These are phyloP conservation scores for Piscicola geometra DNA, from an alignment of 2,888 invertebrate genomes.

Conservation along the genomic window DNA sequence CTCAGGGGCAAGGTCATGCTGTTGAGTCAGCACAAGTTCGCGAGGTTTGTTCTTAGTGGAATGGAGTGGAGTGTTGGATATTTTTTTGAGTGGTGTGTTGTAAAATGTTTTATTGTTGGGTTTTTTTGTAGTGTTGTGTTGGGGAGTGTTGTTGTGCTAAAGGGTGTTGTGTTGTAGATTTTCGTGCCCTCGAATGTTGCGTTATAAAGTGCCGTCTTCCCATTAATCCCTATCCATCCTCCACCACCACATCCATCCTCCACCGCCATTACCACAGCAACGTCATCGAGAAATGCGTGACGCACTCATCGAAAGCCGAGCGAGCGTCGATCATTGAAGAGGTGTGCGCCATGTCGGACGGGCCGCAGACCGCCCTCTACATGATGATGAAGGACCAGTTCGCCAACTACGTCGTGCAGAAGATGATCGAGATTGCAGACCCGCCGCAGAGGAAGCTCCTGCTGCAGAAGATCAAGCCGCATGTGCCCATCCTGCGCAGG, in stretches of 20 bases:
- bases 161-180: no score
- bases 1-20: constrained; percentile 84
- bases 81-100: no score
- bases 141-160: no score
- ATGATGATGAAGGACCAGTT: constrained; percentile 95
- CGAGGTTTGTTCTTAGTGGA: constrained; percentile 58
- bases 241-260: no score
- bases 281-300: constrained; percentile 98
- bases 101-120: no score
- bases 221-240: no score
- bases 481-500: constrained; percentile 89
- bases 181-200: not conserved
- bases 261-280: constrained; percentile 64
- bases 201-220: no score
- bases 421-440: constrained; percentile 99
- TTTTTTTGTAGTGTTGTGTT: no score
- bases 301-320: constrained; percentile 89
- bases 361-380: constrained; percentile 56
- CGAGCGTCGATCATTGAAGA: constrained; percentile 92
- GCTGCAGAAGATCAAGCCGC: constrained; percentile 94
- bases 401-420: constrained; percentile 99
- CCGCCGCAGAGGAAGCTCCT: constrained; percentile 93
- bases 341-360: constrained; percentile 64
- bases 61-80: no score
- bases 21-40: constrained; percentile 97